Evolutionary conservation across 1,140 invertebrate species (phyloP).

Genomic region (Odontomachus brunneus): DNA sequence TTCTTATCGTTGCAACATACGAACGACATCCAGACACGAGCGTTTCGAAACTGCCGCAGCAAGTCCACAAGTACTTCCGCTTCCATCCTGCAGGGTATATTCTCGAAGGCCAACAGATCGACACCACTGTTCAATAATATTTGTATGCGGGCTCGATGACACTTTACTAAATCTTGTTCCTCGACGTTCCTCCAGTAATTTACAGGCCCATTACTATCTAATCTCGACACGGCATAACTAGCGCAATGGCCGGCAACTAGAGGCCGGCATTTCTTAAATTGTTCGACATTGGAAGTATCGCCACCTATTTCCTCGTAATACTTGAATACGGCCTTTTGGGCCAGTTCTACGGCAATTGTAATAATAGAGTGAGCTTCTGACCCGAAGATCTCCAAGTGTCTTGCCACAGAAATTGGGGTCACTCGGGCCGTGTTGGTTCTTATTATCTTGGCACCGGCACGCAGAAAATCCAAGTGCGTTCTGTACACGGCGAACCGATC

Average conservation of each 20-base stretch:
- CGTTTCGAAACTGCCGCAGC: conserved; percentile 89
- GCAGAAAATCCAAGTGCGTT: conserved; percentile 92
- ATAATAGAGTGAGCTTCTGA: conserved; percentile 90
- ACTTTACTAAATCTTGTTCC: conserved; percentile 89
- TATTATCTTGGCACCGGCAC: conserved; percentile 93
- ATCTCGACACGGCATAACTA: conserved; percentile 95
- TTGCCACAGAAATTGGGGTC: conserved; percentile 91
- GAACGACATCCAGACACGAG: conserved; percentile 93
- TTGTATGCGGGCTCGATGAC: conserved; percentile 92
- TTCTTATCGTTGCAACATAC: conserved; percentile 89
- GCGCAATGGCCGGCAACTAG: conserved; percentile 94
- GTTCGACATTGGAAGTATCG: conserved; percentile 14
- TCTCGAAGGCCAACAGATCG: conserved; percentile 95
- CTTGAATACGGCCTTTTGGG: conserved; percentile 87
- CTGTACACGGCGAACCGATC: conserved; percentile 87
- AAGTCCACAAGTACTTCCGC: conserved; percentile 92
- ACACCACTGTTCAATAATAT: conserved; percentile 91
- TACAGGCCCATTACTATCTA: conserved; percentile 92
- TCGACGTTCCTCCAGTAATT: conserved; percentile 90
- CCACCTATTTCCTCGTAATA: conserved; percentile 86
- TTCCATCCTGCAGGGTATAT: conserved; percentile 93
- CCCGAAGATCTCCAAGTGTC: conserved; percentile 88
- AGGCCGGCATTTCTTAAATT: conserved; percentile 81
- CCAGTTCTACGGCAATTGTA: conserved; percentile 89
- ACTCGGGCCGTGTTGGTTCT: conserved; percentile 96